phyloP scores from a whole-genome alignment of 2,888 invertebrate species.

The Drosophila aldrichi region DNA sequence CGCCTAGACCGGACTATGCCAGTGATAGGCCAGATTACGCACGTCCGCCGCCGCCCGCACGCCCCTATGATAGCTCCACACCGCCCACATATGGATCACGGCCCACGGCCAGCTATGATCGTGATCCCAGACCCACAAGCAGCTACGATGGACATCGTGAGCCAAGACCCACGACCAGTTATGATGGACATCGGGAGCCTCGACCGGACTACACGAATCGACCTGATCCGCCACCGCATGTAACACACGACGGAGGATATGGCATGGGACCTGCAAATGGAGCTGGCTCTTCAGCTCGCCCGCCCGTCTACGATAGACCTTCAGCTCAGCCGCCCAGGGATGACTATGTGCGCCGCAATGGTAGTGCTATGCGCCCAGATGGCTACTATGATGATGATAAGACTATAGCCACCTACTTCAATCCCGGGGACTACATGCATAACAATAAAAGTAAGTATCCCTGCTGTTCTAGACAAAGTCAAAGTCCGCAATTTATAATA shows the following conservation, averaged over 20 bases:
- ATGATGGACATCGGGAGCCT: conserved; percentile 55
- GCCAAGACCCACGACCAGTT: conserved; percentile 46
- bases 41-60: conserved; percentile 30
- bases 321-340: conserved; percentile 53
- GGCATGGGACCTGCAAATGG: conserved; percentile 15
- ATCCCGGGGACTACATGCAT: conserved; percentile 84
- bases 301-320: conserved; percentile 54
- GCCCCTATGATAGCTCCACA: conserved; percentile 66
- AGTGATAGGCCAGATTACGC: conserved; percentile 63
- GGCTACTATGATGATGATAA: conserved; percentile 82
- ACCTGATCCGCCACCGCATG: conserved; percentile 75
- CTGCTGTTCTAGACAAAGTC: neutral
- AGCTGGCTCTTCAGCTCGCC: conserved; percentile 55
- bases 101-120: conserved; percentile 29
- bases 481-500: neutral
- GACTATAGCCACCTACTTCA: conserved; percentile 84
- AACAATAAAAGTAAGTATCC: conserved; percentile 79
- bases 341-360: conserved; percentile 64
- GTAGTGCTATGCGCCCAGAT: conserved; percentile 62
- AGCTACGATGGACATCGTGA: conserved; percentile 18
- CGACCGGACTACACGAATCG: conserved; percentile 81
- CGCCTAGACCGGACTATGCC: conserved; percentile 61
- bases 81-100: conserved; percentile 51
- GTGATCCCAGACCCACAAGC: too few species aligned
- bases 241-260: conserved; percentile 44